Evolutionary conservation across 2,888 invertebrate species (phyloP).

Genomic region (Agonopterix arenella): DNA sequence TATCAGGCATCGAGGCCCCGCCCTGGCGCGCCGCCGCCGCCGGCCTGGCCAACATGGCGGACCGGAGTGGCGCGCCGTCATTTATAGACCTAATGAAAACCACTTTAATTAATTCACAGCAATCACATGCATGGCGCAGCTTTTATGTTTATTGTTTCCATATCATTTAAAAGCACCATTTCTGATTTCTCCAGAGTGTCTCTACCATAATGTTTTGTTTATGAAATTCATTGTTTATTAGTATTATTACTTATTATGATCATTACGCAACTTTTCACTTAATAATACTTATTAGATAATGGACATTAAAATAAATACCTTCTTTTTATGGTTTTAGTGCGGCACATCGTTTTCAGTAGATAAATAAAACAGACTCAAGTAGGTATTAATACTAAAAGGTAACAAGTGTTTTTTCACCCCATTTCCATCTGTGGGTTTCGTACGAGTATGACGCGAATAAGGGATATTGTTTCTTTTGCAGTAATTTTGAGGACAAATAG

Average conservation of each 20-base stretch:
- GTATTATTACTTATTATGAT: conserved; percentile 50
- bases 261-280: conserved; percentile 55
- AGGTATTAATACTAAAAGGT: too few relatives aligned
- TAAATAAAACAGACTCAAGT: too few relatives aligned
- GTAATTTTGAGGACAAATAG: too few relatives aligned
- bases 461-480: too few relatives aligned
- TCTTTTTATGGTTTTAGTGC: conserved; percentile 6
- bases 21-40: conserved; percentile 28
- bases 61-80: conserved; percentile 17
- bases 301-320: conserved; percentile 8
- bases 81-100: conserved; percentile 70
- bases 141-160: conserved; percentile 74
- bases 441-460: too few relatives aligned
- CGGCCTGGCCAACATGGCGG: conserved; percentile 27
- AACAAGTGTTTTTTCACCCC: too few relatives aligned
- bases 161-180: conserved; percentile 67
- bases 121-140: conserved; percentile 60
- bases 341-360: background rate
- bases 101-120: conserved; percentile 75
- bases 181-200: conserved; percentile 75
- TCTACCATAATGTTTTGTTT: conserved; percentile 56
- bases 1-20: conserved; percentile 58
- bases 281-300: conserved; percentile 37
- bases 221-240: conserved; percentile 45
- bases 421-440: too few relatives aligned